Base-by-base conservation (phyloP, 2,113 vertebrate species). In the Lycaon pictus region DNA sequence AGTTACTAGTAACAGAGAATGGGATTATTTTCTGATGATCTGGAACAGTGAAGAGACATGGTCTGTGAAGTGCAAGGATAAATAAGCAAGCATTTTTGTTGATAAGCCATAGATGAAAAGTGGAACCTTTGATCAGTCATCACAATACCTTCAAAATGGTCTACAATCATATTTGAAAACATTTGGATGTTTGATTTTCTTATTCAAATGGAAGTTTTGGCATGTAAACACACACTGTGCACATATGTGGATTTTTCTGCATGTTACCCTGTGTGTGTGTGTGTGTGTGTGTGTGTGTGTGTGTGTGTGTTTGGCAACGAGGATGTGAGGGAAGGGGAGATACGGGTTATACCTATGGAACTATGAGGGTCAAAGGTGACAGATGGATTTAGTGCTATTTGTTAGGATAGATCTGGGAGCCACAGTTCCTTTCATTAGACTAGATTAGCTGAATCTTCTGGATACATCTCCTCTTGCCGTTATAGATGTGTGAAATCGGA, bases 11-110 rank as follows among this genome's bases (percentile, higher is more conserved):
- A 81, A 93, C 96, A 92, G 48, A 82, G 48, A 88, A 60, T 0
- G 69, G 29, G 65, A 55, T 79, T 87, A 63, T 67, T 90, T 83
- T 95, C 86, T 93, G 74, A 60, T 87, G 69, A 72, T 90, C 56
- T 83, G 1, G 65, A 48, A 90, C 25, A 82, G 56, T 48, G 58
- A 93, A 53, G 4, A 76, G 53, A 88, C 72, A 87, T 25, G 17
- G 20, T 32, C 2, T 25, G 32, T 58, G 27, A 71, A 69, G 16
- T 11, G 10, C 12, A 37, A 88, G 53, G 74, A 90, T 37, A 96
- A 67, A 86, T 51, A 81, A 65, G 58, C 12, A n/a, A 35, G 17
- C 25, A 37, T 67, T 82, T 80, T 25, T 95, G 25, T 80, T 88
- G 85, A 60, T 0, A 72, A 92, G 23, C 11, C 79, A 79, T 13